These are phyloP conservation scores for Metallyticus violacea DNA, from an alignment of 2,888 invertebrate genomes.

Conservation along the genomic window DNA sequence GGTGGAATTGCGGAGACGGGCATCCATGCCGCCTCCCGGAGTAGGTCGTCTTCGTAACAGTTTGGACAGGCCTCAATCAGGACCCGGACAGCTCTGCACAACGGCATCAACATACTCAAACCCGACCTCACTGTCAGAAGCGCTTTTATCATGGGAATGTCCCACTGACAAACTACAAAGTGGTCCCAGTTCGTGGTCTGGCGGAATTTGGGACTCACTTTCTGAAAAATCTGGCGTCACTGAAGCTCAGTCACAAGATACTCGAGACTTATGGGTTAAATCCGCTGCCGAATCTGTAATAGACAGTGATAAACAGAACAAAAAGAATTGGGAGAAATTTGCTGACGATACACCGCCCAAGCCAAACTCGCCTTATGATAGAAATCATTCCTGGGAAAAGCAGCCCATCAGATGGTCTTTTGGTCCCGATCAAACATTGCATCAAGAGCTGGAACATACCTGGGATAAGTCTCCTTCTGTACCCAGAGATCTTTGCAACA, in stretches of 20 bases:
- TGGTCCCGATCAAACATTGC: neutral
- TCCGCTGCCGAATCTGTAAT: neutral
- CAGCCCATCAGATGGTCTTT: neutral
- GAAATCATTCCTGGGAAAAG: too few species aligned
- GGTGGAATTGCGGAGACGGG: neutral
- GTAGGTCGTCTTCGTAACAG: neutral
- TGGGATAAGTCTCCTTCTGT: neutral
- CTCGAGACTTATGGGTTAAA: neutral
- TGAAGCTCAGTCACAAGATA: neutral
- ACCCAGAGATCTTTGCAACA: neutral
- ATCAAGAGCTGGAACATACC: neutral
- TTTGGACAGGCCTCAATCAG: slow-evolving; percentile 14
- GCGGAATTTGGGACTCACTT: neutral
- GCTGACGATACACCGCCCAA: neutral
- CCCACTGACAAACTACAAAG: neutral
- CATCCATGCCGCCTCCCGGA: neutral
- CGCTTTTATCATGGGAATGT: neutral
- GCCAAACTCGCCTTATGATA: neutral
- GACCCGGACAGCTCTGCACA: neutral
- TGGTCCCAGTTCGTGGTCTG: neutral
- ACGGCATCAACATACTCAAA: neutral
- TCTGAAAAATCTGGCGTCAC: neutral
- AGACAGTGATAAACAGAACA: neutral
- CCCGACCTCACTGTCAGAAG: neutral
- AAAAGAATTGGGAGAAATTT: neutral